A percentile compares a stretch with the other conserved stretches of the same genome.
phyloP scores from a whole-genome alignment of 2,888 invertebrate species.

The Trissolcus brochymenae region DNA sequence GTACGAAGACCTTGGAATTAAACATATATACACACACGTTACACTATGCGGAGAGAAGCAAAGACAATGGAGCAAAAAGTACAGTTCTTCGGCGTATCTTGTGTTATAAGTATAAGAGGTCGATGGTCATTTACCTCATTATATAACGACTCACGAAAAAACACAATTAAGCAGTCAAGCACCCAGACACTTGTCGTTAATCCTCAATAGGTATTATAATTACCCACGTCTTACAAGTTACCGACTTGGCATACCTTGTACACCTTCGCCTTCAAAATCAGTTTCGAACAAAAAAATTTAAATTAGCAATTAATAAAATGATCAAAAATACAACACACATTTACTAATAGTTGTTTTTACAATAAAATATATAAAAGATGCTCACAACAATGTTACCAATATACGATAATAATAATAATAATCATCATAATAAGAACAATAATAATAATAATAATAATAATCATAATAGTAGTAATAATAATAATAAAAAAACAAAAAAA shows the following conservation, averaged over 20 bases:
- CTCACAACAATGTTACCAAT: too few relatives aligned
- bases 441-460: too few relatives aligned
- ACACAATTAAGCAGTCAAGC: conserved; percentile 49
- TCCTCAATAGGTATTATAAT: conserved; percentile 36
- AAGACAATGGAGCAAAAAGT: conserved; percentile 63
- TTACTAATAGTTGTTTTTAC: too few relatives aligned
- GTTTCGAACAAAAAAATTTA: too few relatives aligned
- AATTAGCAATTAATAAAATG: too few relatives aligned
- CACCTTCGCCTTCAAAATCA: neutral
- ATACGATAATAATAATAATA: too few relatives aligned
- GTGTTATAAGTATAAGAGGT: conserved; percentile 54
- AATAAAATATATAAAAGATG: too few relatives aligned
- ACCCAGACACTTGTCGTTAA: conserved; percentile 41
- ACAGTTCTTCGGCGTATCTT: conserved; percentile 58
- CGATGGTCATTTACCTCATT: conserved; percentile 59
- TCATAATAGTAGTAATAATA: too few relatives aligned
- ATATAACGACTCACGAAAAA: conserved; percentile 52
- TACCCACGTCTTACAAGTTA: conserved; percentile 17
- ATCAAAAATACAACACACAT: too few relatives aligned
- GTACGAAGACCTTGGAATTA: conserved; percentile 61
- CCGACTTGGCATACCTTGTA: neutral
- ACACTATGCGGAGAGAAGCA: conserved; percentile 53
- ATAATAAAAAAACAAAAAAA: too few relatives aligned
- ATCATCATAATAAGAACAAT: too few relatives aligned
- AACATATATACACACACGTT: conserved; percentile 62